These are phyloP conservation scores for Littorina saxatilis DNA, from an alignment of 1,140 invertebrate genomes.

Conservation along the genomic window DNA sequence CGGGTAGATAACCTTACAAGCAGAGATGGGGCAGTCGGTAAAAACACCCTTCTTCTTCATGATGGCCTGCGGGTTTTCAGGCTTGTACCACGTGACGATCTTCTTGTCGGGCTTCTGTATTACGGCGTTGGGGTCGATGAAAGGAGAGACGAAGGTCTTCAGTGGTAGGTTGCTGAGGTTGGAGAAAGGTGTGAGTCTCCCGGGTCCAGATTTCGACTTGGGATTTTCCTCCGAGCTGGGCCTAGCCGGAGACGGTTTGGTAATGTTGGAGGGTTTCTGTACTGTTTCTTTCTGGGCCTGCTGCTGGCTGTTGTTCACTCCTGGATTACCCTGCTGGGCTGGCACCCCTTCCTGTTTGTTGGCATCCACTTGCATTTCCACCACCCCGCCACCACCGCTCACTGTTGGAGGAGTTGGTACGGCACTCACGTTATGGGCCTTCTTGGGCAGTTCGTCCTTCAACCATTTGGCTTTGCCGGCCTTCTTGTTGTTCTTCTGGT, in stretches of 20 bases:
- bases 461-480: conserved; percentile 6
- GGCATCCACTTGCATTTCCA: too few species aligned
- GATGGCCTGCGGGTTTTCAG: neutral
- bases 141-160: conserved; percentile 24
- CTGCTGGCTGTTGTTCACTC: too few species aligned
- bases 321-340: too few species aligned
- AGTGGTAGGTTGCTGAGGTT: neutral
- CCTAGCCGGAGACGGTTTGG: too few species aligned
- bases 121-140: neutral
- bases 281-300: too few species aligned
- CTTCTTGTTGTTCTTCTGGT: conserved; percentile 15
- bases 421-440: neutral
- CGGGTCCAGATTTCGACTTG: too few species aligned
- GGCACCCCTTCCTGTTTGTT: too few species aligned
- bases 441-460: conserved; percentile 19
- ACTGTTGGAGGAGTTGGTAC: too few species aligned
- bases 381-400: too few species aligned
- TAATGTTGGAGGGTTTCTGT: too few species aligned
- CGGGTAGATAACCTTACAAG: conserved; percentile 13
- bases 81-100: conserved; percentile 28
- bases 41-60: neutral
- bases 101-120: neutral
- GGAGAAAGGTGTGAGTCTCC: neutral
- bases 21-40: neutral
- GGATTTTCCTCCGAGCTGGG: too few species aligned